These are phyloP conservation scores for Psephotus haematonotus DNA, from an alignment of 2,113 vertebrate genomes.

Conservation along the genomic window DNA sequence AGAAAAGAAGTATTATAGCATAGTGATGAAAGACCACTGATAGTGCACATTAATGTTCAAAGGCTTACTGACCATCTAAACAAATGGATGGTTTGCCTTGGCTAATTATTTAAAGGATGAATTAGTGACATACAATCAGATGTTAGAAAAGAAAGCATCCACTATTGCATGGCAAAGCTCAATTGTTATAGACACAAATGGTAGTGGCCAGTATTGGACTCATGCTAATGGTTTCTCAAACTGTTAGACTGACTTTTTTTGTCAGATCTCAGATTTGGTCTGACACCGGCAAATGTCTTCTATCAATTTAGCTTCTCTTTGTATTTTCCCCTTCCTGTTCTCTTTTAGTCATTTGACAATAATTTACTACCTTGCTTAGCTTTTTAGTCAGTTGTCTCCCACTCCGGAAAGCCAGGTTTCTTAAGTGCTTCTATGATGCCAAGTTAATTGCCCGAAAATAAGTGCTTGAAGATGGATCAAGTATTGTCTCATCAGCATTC, in stretches of 20 bases:
- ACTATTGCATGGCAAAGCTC: not conserved
- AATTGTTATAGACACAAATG: not conserved
- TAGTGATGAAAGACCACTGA: not conserved
- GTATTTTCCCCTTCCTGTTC: not conserved
- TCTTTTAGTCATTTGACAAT: conserved; percentile 43
- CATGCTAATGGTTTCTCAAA: not conserved
- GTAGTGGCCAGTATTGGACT: not conserved
- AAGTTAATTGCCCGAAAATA: conserved; percentile 69
- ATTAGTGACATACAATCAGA: not conserved
- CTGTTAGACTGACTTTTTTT: not conserved
- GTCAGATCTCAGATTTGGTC: not conserved
- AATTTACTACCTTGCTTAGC: conserved; percentile 57
- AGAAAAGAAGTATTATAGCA: not conserved
- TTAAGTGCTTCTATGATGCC: conserved; percentile 66
- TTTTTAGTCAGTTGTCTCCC: conserved; percentile 53
- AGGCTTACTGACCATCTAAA: not conserved
- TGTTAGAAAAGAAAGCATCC: not conserved
- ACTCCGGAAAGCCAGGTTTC: conserved; percentile 52
- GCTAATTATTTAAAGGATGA: not conserved
- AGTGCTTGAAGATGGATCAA: conserved; percentile 63
- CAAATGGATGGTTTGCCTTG: not conserved
- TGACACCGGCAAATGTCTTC: not conserved
- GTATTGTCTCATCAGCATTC: conserved; percentile 65
- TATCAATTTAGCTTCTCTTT: not conserved
- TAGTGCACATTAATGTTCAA: not conserved